Percentiles rank a stretch among this genome's conserved stretches.
Evolutionary conservation across 2,797 vertebrate species (phyloP).

Genomic region (Danio albolineatus): DNA sequence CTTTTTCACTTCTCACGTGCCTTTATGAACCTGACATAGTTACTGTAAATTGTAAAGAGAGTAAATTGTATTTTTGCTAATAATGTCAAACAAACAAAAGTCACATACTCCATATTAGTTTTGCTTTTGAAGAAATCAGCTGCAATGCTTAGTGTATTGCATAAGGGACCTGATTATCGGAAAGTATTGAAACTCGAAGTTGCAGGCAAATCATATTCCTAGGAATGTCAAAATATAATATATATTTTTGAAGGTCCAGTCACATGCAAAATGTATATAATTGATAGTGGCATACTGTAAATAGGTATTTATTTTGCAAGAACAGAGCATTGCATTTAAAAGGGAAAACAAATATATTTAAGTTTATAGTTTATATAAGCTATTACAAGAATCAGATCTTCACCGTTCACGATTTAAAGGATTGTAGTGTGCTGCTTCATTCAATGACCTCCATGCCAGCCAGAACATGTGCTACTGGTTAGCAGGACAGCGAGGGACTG

Average conservation of each 20-base stretch:
- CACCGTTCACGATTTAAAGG: conserved; percentile 18
- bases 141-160: neutral
- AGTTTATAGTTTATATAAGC: too few relatives aligned
- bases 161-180: neutral
- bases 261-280: neutral
- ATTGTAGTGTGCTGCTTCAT: neutral
- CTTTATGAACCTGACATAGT: too few relatives aligned
- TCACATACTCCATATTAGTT: neutral
- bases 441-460: conserved; percentile 42
- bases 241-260: too few relatives aligned
- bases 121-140: neutral
- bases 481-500: conserved; percentile 27
- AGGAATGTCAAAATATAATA: neutral
- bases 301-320: neutral
- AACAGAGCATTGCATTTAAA: neutral
- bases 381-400: conserved; percentile 5
- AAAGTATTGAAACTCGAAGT: neutral
- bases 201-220: neutral
- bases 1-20: too few relatives aligned
- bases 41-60: too few relatives aligned
- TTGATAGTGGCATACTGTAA: neutral
- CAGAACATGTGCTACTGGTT: conserved; percentile 45
- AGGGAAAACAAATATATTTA: neutral
- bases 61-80: conserved; percentile 13
- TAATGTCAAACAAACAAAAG: neutral